Evolutionary conservation across 2,113 vertebrate genomes (phyloP).

Genomic region (Steatornis caripensis): DNA sequence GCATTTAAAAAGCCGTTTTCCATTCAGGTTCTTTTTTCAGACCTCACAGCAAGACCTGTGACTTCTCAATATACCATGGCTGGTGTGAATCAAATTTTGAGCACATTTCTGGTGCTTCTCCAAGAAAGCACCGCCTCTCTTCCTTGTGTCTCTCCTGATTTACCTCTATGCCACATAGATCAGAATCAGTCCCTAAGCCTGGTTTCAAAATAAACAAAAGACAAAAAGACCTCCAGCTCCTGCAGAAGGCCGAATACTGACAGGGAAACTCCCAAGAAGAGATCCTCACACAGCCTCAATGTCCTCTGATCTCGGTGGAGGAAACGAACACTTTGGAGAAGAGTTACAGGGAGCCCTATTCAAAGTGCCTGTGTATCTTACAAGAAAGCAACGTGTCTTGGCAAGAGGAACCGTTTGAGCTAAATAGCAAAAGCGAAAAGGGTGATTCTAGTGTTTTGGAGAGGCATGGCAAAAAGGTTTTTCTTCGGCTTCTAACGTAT

Average conservation of each 20-base stretch:
- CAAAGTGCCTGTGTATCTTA: neutral
- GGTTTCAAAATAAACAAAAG: neutral
- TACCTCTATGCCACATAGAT: neutral
- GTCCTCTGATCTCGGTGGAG: neutral
- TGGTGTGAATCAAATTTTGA: neutral
- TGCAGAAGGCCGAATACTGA: neutral
- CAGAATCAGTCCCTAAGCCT: neutral
- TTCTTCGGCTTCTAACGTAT: neutral
- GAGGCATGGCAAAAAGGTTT: neutral
- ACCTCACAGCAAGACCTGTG: neutral
- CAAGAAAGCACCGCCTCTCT: neutral
- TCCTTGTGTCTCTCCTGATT: neutral
- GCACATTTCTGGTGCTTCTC: neutral
- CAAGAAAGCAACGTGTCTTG: neutral
- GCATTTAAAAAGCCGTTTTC: neutral
- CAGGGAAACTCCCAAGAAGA: neutral
- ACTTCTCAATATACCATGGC: neutral
- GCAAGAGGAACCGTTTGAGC: neutral
- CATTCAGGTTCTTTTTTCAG: neutral
- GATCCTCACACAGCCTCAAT: neutral
- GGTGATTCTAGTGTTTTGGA: neutral
- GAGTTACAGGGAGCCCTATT: neutral
- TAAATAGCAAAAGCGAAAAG: neutral
- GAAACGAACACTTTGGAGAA: neutral
- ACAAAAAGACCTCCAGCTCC: neutral